phyloP scores from a whole-genome alignment of 2,888 invertebrate genomes.

The Orchesellides sinensis region DNA sequence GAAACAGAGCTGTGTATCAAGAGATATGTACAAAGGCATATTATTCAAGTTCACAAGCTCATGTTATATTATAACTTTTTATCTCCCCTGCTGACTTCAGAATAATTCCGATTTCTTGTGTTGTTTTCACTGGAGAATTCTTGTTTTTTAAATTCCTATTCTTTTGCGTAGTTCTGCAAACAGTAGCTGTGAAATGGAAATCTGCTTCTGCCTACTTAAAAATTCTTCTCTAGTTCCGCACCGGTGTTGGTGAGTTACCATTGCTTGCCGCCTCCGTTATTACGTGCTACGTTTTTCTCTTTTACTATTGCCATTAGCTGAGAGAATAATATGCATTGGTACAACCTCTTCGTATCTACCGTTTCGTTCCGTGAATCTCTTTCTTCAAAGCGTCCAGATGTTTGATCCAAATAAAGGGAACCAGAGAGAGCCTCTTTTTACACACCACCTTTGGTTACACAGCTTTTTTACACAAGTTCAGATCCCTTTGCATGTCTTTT shows the following conservation, averaged over 20 bases:
- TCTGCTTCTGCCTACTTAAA: conserved; percentile 40
- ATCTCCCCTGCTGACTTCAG: conserved; percentile 49
- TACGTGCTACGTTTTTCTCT: too few species aligned
- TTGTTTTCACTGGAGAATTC: conserved; percentile 50
- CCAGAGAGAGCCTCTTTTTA: too few species aligned
- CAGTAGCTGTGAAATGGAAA: conserved; percentile 32
- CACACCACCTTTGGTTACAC: conserved; percentile 7
- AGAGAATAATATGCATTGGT: too few species aligned
- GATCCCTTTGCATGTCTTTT: neutral
- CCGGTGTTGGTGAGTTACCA: conserved; percentile 45
- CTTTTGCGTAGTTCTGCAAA: neutral
- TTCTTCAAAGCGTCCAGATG: conserved; percentile 46
- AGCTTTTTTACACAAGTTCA: conserved; percentile 4
- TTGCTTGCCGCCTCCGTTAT: conserved; percentile 3
- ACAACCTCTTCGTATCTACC: too few species aligned
- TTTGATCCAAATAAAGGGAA: conserved; percentile 45
- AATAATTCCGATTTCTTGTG: conserved; percentile 55
- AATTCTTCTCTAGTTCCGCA: conserved; percentile 38
- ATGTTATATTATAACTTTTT: conserved; percentile 24
- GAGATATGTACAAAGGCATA: neutral
- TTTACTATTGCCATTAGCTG: conserved; percentile 19
- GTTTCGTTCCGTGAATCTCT: conserved; percentile 28
- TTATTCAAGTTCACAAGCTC: neutral
- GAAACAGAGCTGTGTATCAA: too few species aligned
- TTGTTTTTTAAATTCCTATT: conserved; percentile 26